Evolutionary conservation across 1,140 invertebrate genomes (phyloP).

Genomic region (Hylaeus volcanicus): DNA sequence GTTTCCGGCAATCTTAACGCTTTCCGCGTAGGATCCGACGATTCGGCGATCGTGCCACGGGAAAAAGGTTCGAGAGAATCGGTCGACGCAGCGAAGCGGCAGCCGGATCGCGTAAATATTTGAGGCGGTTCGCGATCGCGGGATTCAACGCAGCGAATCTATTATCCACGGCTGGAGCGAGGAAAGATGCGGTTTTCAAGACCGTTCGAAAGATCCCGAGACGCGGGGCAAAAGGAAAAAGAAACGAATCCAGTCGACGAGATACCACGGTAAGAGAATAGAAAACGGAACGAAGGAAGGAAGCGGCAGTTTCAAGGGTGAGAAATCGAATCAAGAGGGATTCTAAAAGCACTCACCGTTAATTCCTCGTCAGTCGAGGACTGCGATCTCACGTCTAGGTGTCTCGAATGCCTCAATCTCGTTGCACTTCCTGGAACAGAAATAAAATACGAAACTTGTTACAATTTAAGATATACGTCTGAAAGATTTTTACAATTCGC

Average conservation of each 20-base stretch:
- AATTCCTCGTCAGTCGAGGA: conserved; percentile 66
- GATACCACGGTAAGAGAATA: conserved; percentile 3
- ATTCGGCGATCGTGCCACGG: neutral
- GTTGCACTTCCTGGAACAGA: conserved; percentile 72
- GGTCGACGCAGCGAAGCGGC: neutral
- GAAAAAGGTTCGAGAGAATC: neutral
- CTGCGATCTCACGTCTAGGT: conserved; percentile 68
- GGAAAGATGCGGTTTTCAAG: neutral
- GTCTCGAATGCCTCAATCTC: conserved; percentile 75
- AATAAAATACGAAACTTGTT: conserved; percentile 47
- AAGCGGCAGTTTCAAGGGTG: neutral
- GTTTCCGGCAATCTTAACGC: no score
- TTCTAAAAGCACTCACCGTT: conserved; percentile 70
- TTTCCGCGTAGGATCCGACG: neutral
- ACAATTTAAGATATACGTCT: neutral
- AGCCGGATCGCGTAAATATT: neutral
- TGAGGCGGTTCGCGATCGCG: neutral
- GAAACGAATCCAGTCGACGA: neutral
- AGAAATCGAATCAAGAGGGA: conserved; percentile 64
- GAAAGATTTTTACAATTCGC: neutral
- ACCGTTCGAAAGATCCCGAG: neutral
- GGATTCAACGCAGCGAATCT: neutral
- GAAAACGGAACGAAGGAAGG: conserved; percentile 18
- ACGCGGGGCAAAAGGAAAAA: neutral
- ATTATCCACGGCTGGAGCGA: neutral